A percentile compares a stretch with the other conserved stretches of the same genome.
Conservation (phyloP, 2,113 vertebrate species). For the Sylvicapra grimmia region DNA sequence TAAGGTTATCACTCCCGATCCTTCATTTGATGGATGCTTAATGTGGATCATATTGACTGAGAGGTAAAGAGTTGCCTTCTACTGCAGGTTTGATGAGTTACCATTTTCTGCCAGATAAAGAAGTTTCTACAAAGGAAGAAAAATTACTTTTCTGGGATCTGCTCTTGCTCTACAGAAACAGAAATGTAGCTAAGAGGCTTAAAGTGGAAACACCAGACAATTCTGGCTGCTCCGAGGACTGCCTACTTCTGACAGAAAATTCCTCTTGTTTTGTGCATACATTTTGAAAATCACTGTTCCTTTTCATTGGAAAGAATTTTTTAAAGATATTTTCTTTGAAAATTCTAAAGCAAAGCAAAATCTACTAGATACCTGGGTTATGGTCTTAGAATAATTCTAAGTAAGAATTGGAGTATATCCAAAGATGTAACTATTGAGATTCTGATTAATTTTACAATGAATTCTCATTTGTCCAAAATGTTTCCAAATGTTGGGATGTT, state of each 20-base stretch:
- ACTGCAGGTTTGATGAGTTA: conserved; percentile 19
- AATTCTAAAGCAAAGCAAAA: neutral
- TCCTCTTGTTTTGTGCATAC: neutral
- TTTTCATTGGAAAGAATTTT: neutral
- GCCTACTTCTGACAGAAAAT: neutral
- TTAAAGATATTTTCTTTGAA: conserved; percentile 8
- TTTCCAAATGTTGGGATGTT: neutral
- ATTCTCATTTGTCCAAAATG: neutral
- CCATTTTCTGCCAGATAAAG: conserved; percentile 58
- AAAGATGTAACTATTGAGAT: neutral
- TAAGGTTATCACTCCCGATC: neutral
- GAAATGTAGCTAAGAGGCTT: conserved; percentile 33
- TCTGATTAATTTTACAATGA: neutral
- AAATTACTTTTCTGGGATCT: conserved; percentile 52
- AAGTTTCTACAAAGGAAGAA: conserved; percentile 56
- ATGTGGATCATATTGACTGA: conserved; percentile 5
- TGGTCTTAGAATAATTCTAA: neutral
- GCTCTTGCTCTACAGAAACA: conserved; percentile 41
- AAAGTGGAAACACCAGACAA: neutral
- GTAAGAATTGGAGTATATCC: neutral
- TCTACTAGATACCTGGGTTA: neutral
- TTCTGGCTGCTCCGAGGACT: neutral
- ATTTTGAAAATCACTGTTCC: conserved; percentile 4
- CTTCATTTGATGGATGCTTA: conserved; percentile 25
- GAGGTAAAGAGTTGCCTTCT: conserved; percentile 57